These are phyloP conservation scores for Lathamus discolor DNA, from an alignment of 2,113 vertebrate species.

Conservation along the genomic window DNA sequence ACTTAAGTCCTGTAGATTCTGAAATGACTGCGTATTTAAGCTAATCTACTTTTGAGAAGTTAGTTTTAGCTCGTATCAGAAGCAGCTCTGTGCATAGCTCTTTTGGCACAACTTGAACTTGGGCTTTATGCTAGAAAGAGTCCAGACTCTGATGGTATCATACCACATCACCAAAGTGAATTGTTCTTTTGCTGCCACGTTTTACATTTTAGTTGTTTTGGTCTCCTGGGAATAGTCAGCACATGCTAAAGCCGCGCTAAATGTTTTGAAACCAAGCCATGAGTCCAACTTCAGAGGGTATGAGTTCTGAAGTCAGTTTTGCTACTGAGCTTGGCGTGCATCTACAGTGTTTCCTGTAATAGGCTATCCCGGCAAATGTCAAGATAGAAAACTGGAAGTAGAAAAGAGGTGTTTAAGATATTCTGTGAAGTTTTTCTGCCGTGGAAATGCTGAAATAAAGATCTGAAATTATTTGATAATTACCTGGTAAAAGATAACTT, in stretches of 20 bases:
- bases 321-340: neutral
- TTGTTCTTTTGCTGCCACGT: neutral
- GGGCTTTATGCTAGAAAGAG: neutral
- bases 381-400: neutral
- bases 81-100: neutral
- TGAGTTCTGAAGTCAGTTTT: constrained; percentile 10
- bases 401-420: neutral
- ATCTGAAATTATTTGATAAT: neutral
- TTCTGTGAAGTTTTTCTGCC: neutral
- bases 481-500: neutral
- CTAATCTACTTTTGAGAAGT: neutral
- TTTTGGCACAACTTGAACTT: neutral
- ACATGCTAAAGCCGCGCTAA: neutral
- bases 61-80: neutral
- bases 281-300: neutral
- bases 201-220: neutral
- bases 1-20: neutral
- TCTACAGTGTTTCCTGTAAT: constrained; percentile 3
- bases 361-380: neutral
- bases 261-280: neutral
- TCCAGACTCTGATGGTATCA: neutral
- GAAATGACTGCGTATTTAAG: neutral
- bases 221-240: neutral
- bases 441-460: neutral
- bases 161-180: neutral